Conservation (phyloP, 2,113 vertebrate species). For the Tylochromis polylepis region DNA sequence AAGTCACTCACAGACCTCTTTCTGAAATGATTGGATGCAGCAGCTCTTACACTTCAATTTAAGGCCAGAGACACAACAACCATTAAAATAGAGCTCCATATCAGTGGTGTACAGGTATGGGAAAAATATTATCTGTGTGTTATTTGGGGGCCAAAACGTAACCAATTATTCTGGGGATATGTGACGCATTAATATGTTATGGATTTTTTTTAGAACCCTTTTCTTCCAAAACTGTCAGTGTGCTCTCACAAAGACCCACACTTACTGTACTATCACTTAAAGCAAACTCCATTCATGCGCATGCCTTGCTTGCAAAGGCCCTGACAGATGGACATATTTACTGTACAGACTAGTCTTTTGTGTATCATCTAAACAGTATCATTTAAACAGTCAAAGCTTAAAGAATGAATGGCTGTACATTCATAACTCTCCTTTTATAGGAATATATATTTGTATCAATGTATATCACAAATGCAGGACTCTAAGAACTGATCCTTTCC, state of each 20-base stretch:
- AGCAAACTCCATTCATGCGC: background rate
- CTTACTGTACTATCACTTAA: background rate
- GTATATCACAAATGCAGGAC: background rate
- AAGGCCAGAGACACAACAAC: too few relatives aligned
- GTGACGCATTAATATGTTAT: background rate
- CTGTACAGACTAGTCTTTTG: background rate
- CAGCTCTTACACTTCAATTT: background rate
- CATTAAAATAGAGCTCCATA: too few relatives aligned
- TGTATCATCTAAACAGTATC: too few relatives aligned
- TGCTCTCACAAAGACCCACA: background rate
- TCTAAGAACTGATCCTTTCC: background rate
- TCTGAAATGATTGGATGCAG: background rate
- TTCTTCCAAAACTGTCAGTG: fast-evolving
- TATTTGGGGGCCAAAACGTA: background rate
- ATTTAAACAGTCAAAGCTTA: background rate
- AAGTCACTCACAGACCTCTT: background rate
- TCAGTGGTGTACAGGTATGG: background rate
- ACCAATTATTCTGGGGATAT: too few relatives aligned
- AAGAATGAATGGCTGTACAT: background rate
- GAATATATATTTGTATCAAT: background rate
- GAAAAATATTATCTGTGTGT: background rate
- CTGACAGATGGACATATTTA: background rate
- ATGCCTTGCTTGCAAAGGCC: background rate
- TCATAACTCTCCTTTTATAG: fast-evolving
- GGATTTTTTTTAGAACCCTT: fast-evolving